phyloP scores from a whole-genome alignment of 2,888 invertebrate genomes.

The Rhynchonema sp. region DNA sequence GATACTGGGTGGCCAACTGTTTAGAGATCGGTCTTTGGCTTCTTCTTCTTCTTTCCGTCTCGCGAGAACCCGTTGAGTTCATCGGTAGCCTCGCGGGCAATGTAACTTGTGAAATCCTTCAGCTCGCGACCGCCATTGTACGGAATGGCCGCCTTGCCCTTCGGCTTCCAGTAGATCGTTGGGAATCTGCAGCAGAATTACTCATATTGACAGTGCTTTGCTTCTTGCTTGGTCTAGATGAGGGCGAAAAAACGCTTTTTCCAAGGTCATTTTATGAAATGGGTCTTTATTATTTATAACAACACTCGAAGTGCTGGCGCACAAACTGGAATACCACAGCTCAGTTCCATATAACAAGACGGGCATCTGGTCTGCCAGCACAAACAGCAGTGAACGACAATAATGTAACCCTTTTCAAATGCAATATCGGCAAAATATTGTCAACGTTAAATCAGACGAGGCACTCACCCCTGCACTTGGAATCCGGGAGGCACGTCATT shows the following conservation, averaged over 20 bases:
- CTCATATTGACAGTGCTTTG: neutral
- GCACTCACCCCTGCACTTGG: conserved; percentile 58
- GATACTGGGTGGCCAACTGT: neutral
- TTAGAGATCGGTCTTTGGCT: conserved; percentile 23
- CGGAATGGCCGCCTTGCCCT: conserved; percentile 34
- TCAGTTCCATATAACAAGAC: no score
- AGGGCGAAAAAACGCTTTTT: neutral
- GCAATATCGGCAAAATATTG: neutral
- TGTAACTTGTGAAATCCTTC: conserved; percentile 80
- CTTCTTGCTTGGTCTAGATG: no score
- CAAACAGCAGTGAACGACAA: no score
- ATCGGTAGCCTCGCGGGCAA: conserved; percentile 68
- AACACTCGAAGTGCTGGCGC: no score
- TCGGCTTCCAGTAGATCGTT: conserved; percentile 80
- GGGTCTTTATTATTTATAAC: no score
- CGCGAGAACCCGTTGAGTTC: conserved; percentile 71
- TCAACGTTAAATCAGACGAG: neutral
- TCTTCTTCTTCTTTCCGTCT: conserved; percentile 47
- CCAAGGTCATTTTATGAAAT: no score
- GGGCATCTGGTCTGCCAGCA: no score
- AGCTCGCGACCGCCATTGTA: conserved; percentile 70
- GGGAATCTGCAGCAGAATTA: conserved; percentile 47
- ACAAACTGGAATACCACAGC: no score
- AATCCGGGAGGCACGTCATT: conserved; percentile 82
- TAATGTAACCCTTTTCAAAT: neutral